Conservation (phyloP, 2,888 invertebrate species). For the Drosophila colorata region DNA sequence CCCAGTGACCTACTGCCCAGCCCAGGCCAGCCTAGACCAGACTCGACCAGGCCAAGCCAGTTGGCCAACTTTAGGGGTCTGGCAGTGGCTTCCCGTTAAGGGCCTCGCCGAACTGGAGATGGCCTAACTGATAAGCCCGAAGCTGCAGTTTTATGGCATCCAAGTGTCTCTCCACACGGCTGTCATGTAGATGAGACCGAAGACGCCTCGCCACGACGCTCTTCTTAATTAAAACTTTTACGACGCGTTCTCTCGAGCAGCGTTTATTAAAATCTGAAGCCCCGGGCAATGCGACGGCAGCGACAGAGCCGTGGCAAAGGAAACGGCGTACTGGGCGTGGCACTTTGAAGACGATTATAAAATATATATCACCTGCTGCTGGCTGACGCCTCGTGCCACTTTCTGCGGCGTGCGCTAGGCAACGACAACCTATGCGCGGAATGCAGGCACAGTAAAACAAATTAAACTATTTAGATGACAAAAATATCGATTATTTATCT, state of each 20-base stretch:
- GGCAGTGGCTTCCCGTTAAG: constrained; percentile 30
- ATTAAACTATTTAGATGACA: not conserved
- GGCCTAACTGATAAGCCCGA: constrained; percentile 55
- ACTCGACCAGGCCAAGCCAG: constrained; percentile 17
- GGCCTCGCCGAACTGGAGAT: constrained; percentile 31
- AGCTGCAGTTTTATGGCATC: constrained; percentile 60
- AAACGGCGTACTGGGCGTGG: constrained; percentile 27
- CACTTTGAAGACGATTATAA: constrained; percentile 29
- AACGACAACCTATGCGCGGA: constrained; percentile 13
- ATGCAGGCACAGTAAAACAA: constrained; percentile 25
- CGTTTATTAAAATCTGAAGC: constrained; percentile 76
- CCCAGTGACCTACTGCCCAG: constrained; percentile 69
- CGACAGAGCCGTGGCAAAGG: not conserved
- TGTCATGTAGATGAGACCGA: constrained; percentile 38
- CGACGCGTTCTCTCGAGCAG: constrained; percentile 45
- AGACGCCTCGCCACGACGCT: constrained; percentile 27
- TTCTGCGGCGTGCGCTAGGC: constrained; percentile 14
- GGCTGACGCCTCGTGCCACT: constrained; percentile 2
- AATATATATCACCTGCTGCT: constrained; percentile 52
- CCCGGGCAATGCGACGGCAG: constrained; percentile 40
- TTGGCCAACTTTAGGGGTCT: constrained; percentile 43
- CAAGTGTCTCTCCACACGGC: constrained; percentile 36
- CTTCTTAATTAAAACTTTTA: constrained; percentile 75
- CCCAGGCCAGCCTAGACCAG: constrained; percentile 7
- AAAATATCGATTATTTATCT: not conserved